Base-by-base conservation (phyloP, 2,113 vertebrate species). In the Orthonyx spaldingii region DNA sequence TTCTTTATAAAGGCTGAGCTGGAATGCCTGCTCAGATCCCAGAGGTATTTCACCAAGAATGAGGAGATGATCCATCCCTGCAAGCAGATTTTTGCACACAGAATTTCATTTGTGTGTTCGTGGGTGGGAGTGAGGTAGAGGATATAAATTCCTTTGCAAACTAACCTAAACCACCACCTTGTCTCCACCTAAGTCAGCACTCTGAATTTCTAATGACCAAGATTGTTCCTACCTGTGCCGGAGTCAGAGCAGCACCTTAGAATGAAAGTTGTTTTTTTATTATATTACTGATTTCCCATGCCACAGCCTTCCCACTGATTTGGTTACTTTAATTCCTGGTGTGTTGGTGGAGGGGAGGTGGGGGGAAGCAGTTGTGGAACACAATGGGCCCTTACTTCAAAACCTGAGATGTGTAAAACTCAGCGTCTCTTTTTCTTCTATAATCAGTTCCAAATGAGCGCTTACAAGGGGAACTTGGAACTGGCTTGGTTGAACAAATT, bases 371-470 rank as follows among this genome's bases (percentile, higher is more conserved):
- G 39, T 30, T 89, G 50, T 66, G 75, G 72, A 60, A 85, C 68
- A 86, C 55, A 91, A 46, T 92, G 57, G 64, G 18, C 84, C 96
- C 93, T 81, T 96, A 74, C 89, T 96, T 96, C 69, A 93, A 81
- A 97, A 84, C 91, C 63, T 44, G 70, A 96, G 90, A 96, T 95
- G 96, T 97, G 77, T 96, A 89, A 95, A 96, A 96, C 90, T 97
- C 88, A 59, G 30, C 8, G 39, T 96, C 84, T 78, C 60, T 90
- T 79, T 94, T 90, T 49, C 84, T 42, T 27, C 94, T 96, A 49
- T 97, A 97, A 98, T 98, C 94, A 95, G 85, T 98, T 98, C 98
- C 98, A 98, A 98, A 97, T 95, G 96, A 94, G 82, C 26, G 33
- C 88, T 97, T 96, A 78, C 78, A 96, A 92, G 86, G 87, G 94